phyloP scores from a whole-genome alignment of 2,113 vertebrate genomes.

The Chloroceryle aenea region DNA sequence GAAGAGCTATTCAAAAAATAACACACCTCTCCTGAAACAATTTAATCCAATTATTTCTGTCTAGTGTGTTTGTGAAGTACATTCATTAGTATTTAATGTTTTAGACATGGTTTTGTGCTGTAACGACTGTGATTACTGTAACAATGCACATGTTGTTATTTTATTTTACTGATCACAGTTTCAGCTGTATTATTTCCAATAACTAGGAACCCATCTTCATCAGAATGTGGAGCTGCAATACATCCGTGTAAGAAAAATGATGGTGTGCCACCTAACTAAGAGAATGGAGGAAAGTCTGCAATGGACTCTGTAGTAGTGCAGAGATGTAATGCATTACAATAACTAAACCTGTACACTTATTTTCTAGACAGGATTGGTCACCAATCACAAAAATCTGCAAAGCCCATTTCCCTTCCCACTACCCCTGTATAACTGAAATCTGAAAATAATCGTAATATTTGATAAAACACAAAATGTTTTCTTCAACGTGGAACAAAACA shows the following conservation, averaged over 20 bases:
- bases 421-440: neutral
- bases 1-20: neutral
- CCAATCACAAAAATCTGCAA: neutral
- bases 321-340: rapidly evolving
- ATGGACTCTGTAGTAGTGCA: neutral
- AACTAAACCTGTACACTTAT: neutral
- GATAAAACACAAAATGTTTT: rapidly evolving
- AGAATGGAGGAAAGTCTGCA: neutral
- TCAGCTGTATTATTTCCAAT: neutral
- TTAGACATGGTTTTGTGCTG: neutral
- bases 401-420: neutral
- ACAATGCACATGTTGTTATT: neutral
- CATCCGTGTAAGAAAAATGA: neutral
- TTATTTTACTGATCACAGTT: neutral
- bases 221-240: neutral
- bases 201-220: neutral
- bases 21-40: neutral
- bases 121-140: neutral
- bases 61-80: neutral
- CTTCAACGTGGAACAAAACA: neutral
- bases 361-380: neutral
- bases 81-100: neutral
- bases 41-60: neutral
- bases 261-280: neutral
- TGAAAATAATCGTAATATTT: neutral